phyloP scores from a whole-genome alignment of 92 coral and sea anemone genomes.

The Isaurus tuberculatus region DNA sequence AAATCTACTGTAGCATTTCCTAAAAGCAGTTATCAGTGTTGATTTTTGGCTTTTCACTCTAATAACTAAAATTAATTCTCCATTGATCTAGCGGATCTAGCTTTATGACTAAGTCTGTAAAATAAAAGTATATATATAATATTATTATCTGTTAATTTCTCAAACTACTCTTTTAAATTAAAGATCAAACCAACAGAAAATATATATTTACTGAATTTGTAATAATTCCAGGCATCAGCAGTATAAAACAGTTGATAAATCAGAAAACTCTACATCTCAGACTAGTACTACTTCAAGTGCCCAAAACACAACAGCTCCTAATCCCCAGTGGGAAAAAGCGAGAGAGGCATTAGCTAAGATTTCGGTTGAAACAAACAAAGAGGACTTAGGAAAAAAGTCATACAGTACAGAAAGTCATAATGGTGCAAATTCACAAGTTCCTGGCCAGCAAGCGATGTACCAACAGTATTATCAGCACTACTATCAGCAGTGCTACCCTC shows the following conservation, averaged over 20 bases:
- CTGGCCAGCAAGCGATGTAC: constrained; percentile 48
- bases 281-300: constrained; percentile 57
- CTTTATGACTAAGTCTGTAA: too few relatives aligned
- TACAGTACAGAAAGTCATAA: constrained; percentile 36
- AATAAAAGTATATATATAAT: too few relatives aligned
- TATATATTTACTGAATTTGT: too few relatives aligned
- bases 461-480: constrained; percentile 80
- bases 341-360: constrained; percentile 97
- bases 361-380: constrained; percentile 55
- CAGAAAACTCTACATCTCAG: constrained; percentile 53
- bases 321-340: constrained; percentile 99
- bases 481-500: constrained; percentile 58
- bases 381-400: constrained; percentile 50
- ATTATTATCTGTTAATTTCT: too few relatives aligned
- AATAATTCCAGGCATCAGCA: constrained; percentile 79
- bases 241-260: constrained; percentile 57
- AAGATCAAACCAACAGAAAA: too few relatives aligned
- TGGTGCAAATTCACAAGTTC: constrained; percentile 41
- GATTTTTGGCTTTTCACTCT: too few relatives aligned
- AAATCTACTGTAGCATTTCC: too few relatives aligned
- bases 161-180: too few relatives aligned
- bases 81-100: too few relatives aligned
- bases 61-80: too few relatives aligned
- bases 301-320: constrained; percentile 64
- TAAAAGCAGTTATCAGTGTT: too few relatives aligned